Conservation (phyloP, 2,888 invertebrate genomes). For the Erannis defoliaria region DNA sequence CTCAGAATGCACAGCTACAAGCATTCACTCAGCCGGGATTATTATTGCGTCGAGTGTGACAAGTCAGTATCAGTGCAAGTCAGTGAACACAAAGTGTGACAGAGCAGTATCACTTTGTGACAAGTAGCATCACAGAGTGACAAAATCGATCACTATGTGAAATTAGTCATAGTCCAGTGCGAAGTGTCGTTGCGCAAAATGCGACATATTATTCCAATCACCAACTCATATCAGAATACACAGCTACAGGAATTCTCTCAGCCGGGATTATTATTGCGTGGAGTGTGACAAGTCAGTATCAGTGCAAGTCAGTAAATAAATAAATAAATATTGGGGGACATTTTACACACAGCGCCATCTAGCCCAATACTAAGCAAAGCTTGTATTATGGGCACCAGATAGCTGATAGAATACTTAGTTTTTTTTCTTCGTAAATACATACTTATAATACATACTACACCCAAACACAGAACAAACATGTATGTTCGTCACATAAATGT, state of each 20-base stretch:
- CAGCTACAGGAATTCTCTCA: conserved; percentile 59
- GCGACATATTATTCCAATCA: conserved; percentile 62
- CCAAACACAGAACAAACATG: too few relatives aligned
- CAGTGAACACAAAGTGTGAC: conserved; percentile 6
- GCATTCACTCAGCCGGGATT: conserved; percentile 59
- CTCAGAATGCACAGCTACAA: conserved; percentile 63
- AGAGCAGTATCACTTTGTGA: not conserved
- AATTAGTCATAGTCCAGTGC: too few relatives aligned
- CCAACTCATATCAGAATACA: conserved; percentile 68
- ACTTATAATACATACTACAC: too few relatives aligned
- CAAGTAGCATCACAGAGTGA: not conserved
- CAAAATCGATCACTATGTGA: not conserved
- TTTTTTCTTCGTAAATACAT: too few relatives aligned
- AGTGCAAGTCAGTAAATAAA: conserved; percentile 15
- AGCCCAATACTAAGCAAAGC: too few relatives aligned
- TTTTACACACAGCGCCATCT: too few relatives aligned
- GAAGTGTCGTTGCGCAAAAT: conserved; percentile 59
- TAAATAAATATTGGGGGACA: too few relatives aligned
- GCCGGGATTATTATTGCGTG: conserved; percentile 68
- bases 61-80: conserved; percentile 23
- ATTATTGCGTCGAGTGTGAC: conserved; percentile 77
- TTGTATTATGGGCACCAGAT: too few relatives aligned
- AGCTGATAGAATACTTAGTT: too few relatives aligned
- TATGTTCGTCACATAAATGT: too few relatives aligned
- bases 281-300: conserved; percentile 62